These are phyloP conservation scores for Silurus aristotelis DNA, from an alignment of 2,797 vertebrate genomes.

Conservation along the genomic window DNA sequence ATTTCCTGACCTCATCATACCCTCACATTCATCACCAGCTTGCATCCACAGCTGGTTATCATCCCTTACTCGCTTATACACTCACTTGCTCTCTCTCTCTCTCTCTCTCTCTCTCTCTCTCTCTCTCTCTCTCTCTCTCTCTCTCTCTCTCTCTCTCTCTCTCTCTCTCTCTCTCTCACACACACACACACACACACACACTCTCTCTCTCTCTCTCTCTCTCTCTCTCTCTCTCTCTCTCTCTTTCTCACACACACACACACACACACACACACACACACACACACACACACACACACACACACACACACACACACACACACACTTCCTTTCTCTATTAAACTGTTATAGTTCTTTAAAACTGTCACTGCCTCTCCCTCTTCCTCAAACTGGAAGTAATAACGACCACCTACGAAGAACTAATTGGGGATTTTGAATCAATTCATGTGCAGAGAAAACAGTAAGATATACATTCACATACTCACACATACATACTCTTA, in stretches of 20 bases:
- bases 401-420: constrained; percentile 36
- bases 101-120: background rate
- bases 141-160: background rate
- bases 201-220: no score
- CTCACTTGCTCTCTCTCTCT: background rate
- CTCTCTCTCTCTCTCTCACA: background rate
- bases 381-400: constrained; percentile 28
- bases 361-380: constrained; percentile 25
- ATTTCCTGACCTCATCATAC: constrained; percentile 54
- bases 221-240: background rate
- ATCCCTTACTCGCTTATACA: background rate
- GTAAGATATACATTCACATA: background rate
- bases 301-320: background rate
- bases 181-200: no score
- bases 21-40: constrained; percentile 53
- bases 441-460: background rate
- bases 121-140: background rate
- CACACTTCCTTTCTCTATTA: background rate
- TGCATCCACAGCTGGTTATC: constrained; percentile 22
- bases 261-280: no score
- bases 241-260: no score
- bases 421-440: constrained; percentile 42
- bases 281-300: no score
- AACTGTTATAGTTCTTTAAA: background rate
- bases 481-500: background rate